Evolutionary conservation across 1,140 invertebrate species (phyloP), one percentile per base, ranked within the genome.

Genomic region (Kradibia gibbosae): DNA sequence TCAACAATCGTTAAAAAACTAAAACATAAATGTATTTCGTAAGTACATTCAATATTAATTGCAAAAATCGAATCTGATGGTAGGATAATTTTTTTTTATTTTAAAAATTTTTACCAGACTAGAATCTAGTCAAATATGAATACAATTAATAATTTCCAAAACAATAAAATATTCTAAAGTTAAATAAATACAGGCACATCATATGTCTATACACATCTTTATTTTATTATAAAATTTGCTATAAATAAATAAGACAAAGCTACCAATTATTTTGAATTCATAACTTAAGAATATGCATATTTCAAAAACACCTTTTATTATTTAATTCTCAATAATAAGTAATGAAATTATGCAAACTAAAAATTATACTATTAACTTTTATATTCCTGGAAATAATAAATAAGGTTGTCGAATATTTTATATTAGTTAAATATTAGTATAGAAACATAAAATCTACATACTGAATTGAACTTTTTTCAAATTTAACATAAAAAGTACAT

Each of bases 71-170:
- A 28, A 10, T 15, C 1, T 60, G 10, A 60, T 60, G n/a, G 55
- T 60, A 28, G 31, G 55, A 60, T 28, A 60, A n/a, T 55, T 60
- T 60, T 28, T 60, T n/a, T n/a, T n/a, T n/a, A n/a, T n/a, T n/a
- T n/a, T n/a, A n/a, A n/a, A n/a, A n/a, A n/a, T n/a, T n/a, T n/a
- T n/a, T n/a, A n/a, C n/a, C n/a, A n/a, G n/a, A n/a, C n/a, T n/a
- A n/a, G 1, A 8, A 15, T 39, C 28, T 28, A 67, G 36, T 36
- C 8, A 65, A 36, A 65, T 36, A 36, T 36, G 1, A 65, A 5
- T n/a, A n/a, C n/a, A n/a, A n/a, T n/a, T n/a, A n/a, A n/a, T n/a
- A 57, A 39, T 67, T 67, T 67, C 8, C 36, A 67, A 39, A 39
- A 67, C 8, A 34, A 62, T 62, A n/a, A 57, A 28, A 31, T 28